Base-by-base conservation (phyloP, 2,797 vertebrate species). In the Ateles fusciceps region DNA sequence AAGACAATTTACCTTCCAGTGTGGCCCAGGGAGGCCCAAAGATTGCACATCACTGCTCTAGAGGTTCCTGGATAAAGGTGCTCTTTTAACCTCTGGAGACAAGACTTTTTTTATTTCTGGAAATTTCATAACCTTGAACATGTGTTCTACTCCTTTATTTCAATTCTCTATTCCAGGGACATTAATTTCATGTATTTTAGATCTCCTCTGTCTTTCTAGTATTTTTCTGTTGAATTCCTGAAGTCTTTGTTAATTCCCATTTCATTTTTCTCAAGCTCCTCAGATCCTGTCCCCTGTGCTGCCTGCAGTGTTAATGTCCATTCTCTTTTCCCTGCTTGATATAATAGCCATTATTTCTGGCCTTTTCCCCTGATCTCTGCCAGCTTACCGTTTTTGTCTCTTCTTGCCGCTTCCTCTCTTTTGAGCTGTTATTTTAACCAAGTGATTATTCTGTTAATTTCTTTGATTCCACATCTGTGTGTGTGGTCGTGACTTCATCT, bases 141-240 rank as follows among this genome's bases (percentile, higher is more conserved):
- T 68, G 17, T 21, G 13, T 22, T 30, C 72, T 3, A 7, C 33
- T 15, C 39, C n/a, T 26, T 46, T 50, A 30, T 64, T 72, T 59
- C 24, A n/a, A 48, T 36, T 30, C 26, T 26, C 12, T 4, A 3
- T 39, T 64, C 48, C 17, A 15, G 19, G 33, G 42, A 19, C 5
- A 7, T 28, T 11, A 1, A 0, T 14, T 39, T 30, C 17, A 52
- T 1, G 0, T 22, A 24, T 5, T 19, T 21, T 64, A 52, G 79
- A 7, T 68, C 61, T 48, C 33, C 19, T 61, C 76, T 76, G 44
- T 36, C 78, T 19, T 55, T 5, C 11, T 46, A 2, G 8, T 17
- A 5, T 19, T 55, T 55, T 78, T 28, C 61, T 42, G 22, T 64
- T 39, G 26, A 52, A 28, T 42, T 26, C 22, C 57, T 24, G 46